Evolutionary conservation across 1,140 invertebrate genomes (phyloP), one percentile per base, ranked within the genome.

Genomic region (Scaptodrosophila lebanonensis): DNA sequence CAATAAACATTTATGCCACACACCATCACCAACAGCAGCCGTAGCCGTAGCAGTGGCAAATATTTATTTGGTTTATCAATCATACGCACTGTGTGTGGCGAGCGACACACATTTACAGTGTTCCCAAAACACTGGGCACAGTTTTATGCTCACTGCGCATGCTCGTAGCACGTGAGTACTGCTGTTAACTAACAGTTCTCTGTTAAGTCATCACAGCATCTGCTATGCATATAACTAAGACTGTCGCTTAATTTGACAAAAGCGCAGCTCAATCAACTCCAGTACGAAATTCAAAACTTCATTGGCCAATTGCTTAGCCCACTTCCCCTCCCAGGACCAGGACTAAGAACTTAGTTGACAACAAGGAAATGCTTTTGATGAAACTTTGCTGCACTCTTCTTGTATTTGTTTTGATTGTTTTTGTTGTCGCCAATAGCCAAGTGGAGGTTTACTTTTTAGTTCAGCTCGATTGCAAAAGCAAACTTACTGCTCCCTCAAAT

Each of bases 51-150:
- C 59, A 36, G 61, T 79, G 73, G 63, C 49, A 79, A 79, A 79
- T 79, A 79, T 79, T 79, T 79, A 82, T 82, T 82, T 82, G 73
- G 75, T 75, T 82, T 82, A 82, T 82, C 75, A 82, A 82, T 82
- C 75, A 82, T 82, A 82, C 75, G 75, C 75, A 79, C 65, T 40
- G 73, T 77, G n/a, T n/a, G 58, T 32, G 25, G 38, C 59, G 43
- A 25, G 25, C 44, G 13, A n/a, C 25, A 1, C 18, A 33, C 27
- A 39, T 36, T 62, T n/a, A n/a, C n/a, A n/a, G n/a, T n/a, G n/a
- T n/a, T n/a, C n/a, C 5, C 36, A 22, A 32, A 56, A 79, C 58
- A 79, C 40, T 79, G 73, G 73, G 73, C 73, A 82, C 69, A 69
- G 63, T 17, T 52, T 8, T 27, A 16, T 9, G 3, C 6, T 8